Percentiles rank a stretch among this genome's conserved stretches.
Evolutionary conservation across 2,888 invertebrate genomes (phyloP).

Genomic region (Malthinus flaveolus): DNA sequence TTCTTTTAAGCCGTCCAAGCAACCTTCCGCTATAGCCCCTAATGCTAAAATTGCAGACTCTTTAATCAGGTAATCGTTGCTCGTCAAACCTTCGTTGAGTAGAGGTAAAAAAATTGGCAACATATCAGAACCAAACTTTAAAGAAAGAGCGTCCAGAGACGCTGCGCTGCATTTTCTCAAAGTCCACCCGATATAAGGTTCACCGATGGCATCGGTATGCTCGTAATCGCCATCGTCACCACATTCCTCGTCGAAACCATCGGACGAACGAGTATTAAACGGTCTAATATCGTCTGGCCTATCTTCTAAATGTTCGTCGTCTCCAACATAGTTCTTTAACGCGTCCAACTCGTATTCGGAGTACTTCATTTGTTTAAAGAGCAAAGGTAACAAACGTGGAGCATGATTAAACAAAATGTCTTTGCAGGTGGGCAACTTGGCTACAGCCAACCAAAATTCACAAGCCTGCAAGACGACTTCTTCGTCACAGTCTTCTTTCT

Average conservation of each 20-base stretch:
- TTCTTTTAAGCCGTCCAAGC: slow-evolving; percentile 67
- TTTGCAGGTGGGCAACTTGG: slow-evolving; percentile 91
- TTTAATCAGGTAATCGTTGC: slow-evolving; percentile 93
- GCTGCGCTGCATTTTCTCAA: slow-evolving; percentile 98
- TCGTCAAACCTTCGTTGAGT: slow-evolving; percentile 92
- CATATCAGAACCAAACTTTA: slow-evolving; percentile 93
- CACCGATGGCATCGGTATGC: slow-evolving; percentile 59
- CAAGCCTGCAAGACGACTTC: slow-evolving; percentile 94
- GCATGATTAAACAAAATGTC: slow-evolving; percentile 87
- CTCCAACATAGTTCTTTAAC: slow-evolving; percentile 91
- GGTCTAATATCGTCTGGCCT: slow-evolving; percentile 95
- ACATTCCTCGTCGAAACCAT: slow-evolving; percentile 57
- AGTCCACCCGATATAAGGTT: slow-evolving; percentile 75
- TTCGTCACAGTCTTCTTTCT: slow-evolving; percentile 81
- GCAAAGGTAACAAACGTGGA: slow-evolving; percentile 82
- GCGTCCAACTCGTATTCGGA: slow-evolving; percentile 94
- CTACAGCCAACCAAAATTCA: slow-evolving; percentile 97
- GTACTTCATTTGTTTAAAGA: slow-evolving; percentile 97
- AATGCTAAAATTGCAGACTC: slow-evolving; percentile 92
- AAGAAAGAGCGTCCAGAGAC: slow-evolving; percentile 93
- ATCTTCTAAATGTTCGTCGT: slow-evolving; percentile 95
- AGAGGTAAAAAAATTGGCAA: slow-evolving; percentile 92
- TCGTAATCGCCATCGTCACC: slow-evolving; percentile 77
- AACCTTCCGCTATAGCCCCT: slow-evolving; percentile 61
- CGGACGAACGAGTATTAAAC: slow-evolving; percentile 77